These are phyloP conservation scores for Sinopyrophorus schimmeli DNA, from an alignment of 2,888 invertebrate species.

Conservation along the genomic window DNA sequence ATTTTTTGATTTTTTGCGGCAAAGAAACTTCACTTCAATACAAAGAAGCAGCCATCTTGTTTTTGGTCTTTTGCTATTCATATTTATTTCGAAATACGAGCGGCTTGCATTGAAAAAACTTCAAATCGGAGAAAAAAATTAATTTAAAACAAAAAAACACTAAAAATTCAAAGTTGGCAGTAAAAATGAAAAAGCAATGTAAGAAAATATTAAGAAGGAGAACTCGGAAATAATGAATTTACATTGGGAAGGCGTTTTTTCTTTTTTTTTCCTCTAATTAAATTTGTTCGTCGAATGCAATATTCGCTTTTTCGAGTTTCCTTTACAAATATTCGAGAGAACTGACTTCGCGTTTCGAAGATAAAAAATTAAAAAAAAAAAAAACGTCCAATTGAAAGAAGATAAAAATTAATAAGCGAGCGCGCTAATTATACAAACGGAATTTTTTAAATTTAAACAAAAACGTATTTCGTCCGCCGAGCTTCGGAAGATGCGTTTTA, in stretches of 20 bases:
- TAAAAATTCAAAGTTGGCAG: slow-evolving; percentile 3
- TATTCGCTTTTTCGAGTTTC: slow-evolving; percentile 33
- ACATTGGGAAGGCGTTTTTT: slow-evolving; percentile 34
- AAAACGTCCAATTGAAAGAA: slow-evolving; percentile 20
- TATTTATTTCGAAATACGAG: too few species aligned
- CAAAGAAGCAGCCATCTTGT: too few species aligned
- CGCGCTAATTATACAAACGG: slow-evolving; percentile 16
- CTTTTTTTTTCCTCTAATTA: slow-evolving; percentile 33
- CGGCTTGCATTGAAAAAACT: too few species aligned
- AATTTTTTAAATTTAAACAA: too few species aligned
- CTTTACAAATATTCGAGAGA: slow-evolving; percentile 36
- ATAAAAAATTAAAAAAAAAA: slow-evolving; percentile 12
- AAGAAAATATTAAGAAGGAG: slow-evolving; percentile 22
- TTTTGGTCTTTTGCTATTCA: too few species aligned
- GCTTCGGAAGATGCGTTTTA: not conserved
- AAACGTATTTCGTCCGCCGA: too few species aligned
- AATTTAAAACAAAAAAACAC: not conserved
- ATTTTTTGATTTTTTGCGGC: too few species aligned
- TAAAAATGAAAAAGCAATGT: slow-evolving; percentile 14
- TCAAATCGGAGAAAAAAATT: not conserved
- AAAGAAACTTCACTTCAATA: too few species aligned
- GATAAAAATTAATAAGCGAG: slow-evolving; percentile 19
- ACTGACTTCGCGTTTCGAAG: slow-evolving; percentile 18
- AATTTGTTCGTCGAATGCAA: slow-evolving; percentile 35
- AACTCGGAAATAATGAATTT: slow-evolving; percentile 34